Evolutionary conservation across 2,113 vertebrate genomes (phyloP), one percentile per base, ranked within the genome.

Genomic region (Sylvilagus bachmani): DNA sequence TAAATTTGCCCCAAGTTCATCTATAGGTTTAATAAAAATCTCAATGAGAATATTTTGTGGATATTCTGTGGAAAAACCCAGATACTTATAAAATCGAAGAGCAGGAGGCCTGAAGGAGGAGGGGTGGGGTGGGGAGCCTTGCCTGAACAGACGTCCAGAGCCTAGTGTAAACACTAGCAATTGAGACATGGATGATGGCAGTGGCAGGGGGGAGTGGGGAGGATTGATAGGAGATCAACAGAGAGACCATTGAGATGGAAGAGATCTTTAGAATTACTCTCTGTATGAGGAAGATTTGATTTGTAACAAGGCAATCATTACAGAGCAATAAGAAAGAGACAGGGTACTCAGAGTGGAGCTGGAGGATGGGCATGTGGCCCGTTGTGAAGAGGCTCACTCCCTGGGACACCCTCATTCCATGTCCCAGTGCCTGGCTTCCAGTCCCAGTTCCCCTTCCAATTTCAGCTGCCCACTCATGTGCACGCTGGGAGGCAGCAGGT

Each of bases 1-100:
- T 74, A 6, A 84, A 55, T 91, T 95, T 93, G 24, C 2, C 7
- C 21, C 67, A 91, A 55, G n/a, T 74, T 95, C 93, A 91, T 84
- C 86, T 73, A 14, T 27, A 80, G 31, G 74, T 89, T 96, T 29
- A 61, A 69, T 74, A n/a, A 92, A 66, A 93, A 86, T 86, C 31
- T 86, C 64, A 69, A 6, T 66, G 44, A 36, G 51, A 90, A 67
- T 53, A 69, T 74, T 87, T 87, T 94, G 33, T 92, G 29, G 31
- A 24, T 86, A 62, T 71, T 94, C 29, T 95, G 3, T 33, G 89
- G 51, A 89, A 89, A 91, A 86, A 92, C 6, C 6, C 29, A 93
- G 44, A 33, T 86, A 5, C 31, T 89, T 92, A 51, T 38, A 82
- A 91, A 92, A 82, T 67, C 21, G 31, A 44, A 86, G 58, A 38